phyloP scores from a whole-genome alignment of 1,140 invertebrate species.

The Ceratina calcarata region DNA sequence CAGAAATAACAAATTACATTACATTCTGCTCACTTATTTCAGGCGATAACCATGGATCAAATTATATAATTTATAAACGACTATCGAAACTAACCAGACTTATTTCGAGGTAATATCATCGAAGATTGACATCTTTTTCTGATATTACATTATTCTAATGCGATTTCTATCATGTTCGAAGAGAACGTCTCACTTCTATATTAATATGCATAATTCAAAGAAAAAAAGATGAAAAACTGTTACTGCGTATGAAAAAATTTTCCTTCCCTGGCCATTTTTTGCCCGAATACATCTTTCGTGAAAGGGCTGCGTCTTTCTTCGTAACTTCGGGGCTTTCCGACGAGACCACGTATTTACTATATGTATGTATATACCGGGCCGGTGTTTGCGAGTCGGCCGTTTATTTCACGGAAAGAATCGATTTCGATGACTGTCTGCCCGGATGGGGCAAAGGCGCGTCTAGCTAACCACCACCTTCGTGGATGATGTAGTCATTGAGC shows the following conservation, averaged over 20 bases:
- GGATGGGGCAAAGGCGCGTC: conserved; percentile 66
- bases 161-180: too few relatives aligned
- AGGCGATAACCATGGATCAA: not conserved
- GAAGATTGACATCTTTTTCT: not conserved
- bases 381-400: conserved; percentile 39
- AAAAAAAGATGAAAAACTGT: not conserved
- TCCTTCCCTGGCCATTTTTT: not conserved
- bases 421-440: conserved; percentile 67
- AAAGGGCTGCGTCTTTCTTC: not conserved
- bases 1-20: too few relatives aligned
- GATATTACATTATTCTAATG: not conserved
- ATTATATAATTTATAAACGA: not conserved
- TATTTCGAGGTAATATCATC: not conserved
- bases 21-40: not conserved
- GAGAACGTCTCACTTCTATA: too few relatives aligned
- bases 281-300: too few relatives aligned
- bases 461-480: conserved; percentile 71
- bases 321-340: not conserved
- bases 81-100: not conserved
- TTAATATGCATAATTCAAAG: not conserved
- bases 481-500: conserved; percentile 79
- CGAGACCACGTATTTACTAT: conserved; percentile 30
- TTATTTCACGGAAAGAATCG: conserved; percentile 62
- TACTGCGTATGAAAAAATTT: not conserved
- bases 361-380: conserved; percentile 24